phyloP scores from a whole-genome alignment of 2,797 vertebrate species.

The Tapirus indicus region DNA sequence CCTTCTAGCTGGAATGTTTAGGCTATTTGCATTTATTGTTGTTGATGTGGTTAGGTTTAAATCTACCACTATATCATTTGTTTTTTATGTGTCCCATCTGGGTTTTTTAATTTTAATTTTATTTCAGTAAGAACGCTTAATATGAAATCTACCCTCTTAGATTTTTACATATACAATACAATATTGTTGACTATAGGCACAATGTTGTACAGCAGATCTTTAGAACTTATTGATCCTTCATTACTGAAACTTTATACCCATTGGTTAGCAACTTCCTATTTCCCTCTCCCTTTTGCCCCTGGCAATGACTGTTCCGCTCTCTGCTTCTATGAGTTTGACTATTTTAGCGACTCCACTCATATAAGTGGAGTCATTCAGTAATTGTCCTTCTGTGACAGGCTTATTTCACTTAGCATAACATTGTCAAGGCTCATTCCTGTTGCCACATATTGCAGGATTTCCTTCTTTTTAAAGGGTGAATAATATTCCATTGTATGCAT shows the following conservation, averaged over 20 bases:
- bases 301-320: neutral
- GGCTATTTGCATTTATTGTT: neutral
- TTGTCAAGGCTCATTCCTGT: neutral
- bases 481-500: too few relatives aligned
- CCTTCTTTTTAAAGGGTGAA: too few relatives aligned
- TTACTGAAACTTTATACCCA: too few relatives aligned
- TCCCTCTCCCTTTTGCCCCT: neutral
- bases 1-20: neutral
- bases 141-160: too few relatives aligned
- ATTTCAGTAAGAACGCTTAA: too few relatives aligned
- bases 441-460: too few relatives aligned
- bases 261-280: neutral
- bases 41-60: neutral
- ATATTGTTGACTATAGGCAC: too few relatives aligned
- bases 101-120: too few relatives aligned
- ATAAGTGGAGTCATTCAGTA: neutral
- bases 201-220: too few relatives aligned
- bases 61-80: neutral
- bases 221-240: too few relatives aligned
- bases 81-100: neutral
- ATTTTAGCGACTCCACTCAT: neutral
- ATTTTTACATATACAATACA: too few relatives aligned
- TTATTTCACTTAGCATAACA: neutral
- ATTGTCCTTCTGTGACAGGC: neutral
- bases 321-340: neutral